Base-by-base conservation (phyloP, 2,888 invertebrate genomes). In the Druceiella hillmani region DNA sequence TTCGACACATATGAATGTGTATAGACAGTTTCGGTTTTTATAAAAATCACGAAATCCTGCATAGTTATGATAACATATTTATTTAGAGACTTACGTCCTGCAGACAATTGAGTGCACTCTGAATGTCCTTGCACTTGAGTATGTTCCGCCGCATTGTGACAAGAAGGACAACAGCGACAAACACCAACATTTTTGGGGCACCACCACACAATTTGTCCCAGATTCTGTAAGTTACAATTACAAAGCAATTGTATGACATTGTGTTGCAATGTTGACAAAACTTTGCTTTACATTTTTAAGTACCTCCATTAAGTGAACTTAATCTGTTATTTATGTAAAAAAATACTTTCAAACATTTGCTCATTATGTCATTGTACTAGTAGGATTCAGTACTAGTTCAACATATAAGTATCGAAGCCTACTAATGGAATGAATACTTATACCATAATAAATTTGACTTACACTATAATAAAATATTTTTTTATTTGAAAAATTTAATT, bases 151-250 rank as follows among this genome's bases (percentile, higher is more conserved):
- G 74, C 36, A 86, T 62, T 11, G 84, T 84, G 31, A 81, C 79
- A 4, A 89, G 66, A 33, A 87, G 66, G 51, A 83, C 82, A 11
- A 88, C 75, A 28, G 85, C 82, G 2, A 87, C 81, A 59, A 82
- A 90, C 1, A 85, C 78, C 29, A 92, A 69, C 52, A 91, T 85
- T 64, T 84, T 86, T 24, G 80, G 81, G 0, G 89, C 89, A 3
- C 91, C 90, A 25, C 87, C 88, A 55, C 87, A 82, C 17, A 92
- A 67, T 65, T 90, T 90, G 58, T 92, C 91, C 88, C 90, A 91
- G 46, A 92, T 83, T 57, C 89, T 89, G 50, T 52, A 72, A 67
- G 40, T 50, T 41, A 40, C 41, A 43, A 42, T 35, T 40, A 38
- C 15, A 20, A 38, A 33, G 42, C 29, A 36, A 31, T 32, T 26